Conservation (phyloP, 2,888 invertebrate genomes). For the Drosophila peninsularis region DNA sequence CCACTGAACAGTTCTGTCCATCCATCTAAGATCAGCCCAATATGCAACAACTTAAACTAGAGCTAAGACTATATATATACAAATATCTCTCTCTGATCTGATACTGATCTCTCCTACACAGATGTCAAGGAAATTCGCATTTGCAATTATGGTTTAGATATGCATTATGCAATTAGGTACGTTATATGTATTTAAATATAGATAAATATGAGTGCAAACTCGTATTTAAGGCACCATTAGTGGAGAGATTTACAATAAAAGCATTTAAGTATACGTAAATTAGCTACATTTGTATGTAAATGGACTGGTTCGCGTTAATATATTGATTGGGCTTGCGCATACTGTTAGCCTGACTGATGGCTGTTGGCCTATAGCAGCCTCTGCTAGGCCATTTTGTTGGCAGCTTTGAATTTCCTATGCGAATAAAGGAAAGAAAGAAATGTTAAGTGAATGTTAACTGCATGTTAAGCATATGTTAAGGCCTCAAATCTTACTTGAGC, state of each 20-base stretch:
- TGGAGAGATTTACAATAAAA: constrained; percentile 53
- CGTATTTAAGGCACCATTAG: constrained; percentile 44
- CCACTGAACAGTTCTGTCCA: not conserved
- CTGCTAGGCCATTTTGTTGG: constrained; percentile 66
- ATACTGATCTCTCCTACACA: constrained; percentile 1
- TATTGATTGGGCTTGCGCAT: constrained; percentile 1
- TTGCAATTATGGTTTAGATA: not conserved
- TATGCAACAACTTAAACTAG: not conserved
- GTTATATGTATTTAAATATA: constrained; percentile 22
- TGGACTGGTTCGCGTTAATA: constrained; percentile 40
- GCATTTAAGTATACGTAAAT: constrained; percentile 30
- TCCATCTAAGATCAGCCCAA: not conserved
- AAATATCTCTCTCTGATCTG: not conserved
- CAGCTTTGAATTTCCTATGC: constrained; percentile 78
- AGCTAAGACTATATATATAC: not conserved
- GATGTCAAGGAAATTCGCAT: not conserved
- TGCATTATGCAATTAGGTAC: constrained; percentile 21
- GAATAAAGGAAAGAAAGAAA: not conserved
- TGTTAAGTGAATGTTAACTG: not conserved
- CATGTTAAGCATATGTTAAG: constrained; percentile 17
- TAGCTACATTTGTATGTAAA: constrained; percentile 35
- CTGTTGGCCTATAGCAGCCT: too few relatives aligned
- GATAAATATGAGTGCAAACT: constrained; percentile 17
- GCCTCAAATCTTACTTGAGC: constrained; percentile 72
- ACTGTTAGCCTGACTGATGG: not conserved